Evolutionary conservation across 2,888 invertebrate species (phyloP), one percentile per base, ranked within the genome.

Genomic region (Watsonalla binaria): DNA sequence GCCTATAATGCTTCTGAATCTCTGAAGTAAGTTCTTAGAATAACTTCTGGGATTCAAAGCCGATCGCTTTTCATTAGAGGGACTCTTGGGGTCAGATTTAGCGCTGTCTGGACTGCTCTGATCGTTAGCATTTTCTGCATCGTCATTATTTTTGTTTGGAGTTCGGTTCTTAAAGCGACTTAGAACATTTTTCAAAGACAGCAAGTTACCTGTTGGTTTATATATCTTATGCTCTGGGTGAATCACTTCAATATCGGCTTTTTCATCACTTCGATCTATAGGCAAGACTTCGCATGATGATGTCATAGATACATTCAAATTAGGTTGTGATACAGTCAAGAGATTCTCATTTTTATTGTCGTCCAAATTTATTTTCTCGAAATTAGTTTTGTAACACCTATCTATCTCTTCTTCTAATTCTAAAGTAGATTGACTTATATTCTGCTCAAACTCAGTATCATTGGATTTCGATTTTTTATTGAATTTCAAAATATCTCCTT

Each of bases 221-320:
- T 95, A 95, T 65, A 96, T 95, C 82, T 94, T 95, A 76, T 96
- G 95, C 72, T 96, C 95, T 0, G 96, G 96, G 72, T 96, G 95
- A 59, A 94, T 92, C 4, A 92, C 82, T 76, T 83, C 91, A 61
- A 80, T 82, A 69, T 65, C 89, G 69, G 84, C 67, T 71, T 86
- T 93, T 63, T 65, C 88, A 62, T 84, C 83, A 42, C 80, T 89
- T n/a, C 78, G 82, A 6, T 92, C 88, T 46, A 75, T 59, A 6
- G 92, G 83, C 49, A 92, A 69, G 0, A 91, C 87, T 74, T 92
- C 92, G 62, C 92, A 92, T 5, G 92, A 92, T 0, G 92, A 92
- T 8, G 89, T 93, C 55, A 86, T 91, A 46, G 89, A 93, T 46
- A 81, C 86, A 60, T 86, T 92, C 60, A 91, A 87, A 62, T 86